Percentiles rank a stretch among this genome's conserved stretches.
These are phyloP conservation scores for Andrena cerasifolii DNA, from an alignment of 1,140 invertebrate genomes.

Conservation along the genomic window DNA sequence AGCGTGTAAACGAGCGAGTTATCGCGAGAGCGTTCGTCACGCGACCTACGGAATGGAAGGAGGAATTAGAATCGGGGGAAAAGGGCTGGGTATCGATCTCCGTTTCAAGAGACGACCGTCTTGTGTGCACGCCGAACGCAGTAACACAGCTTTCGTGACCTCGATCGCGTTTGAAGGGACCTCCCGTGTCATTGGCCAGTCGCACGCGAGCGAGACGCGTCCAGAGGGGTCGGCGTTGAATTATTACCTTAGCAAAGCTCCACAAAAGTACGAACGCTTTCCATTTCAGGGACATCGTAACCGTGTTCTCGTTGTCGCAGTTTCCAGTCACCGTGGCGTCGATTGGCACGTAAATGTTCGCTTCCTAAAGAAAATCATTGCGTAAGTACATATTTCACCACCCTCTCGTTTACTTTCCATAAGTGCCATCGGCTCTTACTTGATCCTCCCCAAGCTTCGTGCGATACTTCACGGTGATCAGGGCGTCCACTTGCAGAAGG, in stretches of 20 bases:
- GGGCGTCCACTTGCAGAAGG: conserved; percentile 85
- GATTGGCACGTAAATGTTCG: conserved; percentile 86
- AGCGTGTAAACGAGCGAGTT: not conserved
- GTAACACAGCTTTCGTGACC: conserved; percentile 10
- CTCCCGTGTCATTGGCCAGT: not conserved
- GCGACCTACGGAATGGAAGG: conserved; percentile 17
- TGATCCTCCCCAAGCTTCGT: conserved; percentile 86
- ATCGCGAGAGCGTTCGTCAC: conserved; percentile 9
- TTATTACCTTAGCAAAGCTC: conserved; percentile 87
- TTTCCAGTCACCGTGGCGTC: conserved; percentile 85
- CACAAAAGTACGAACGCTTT: conserved; percentile 87
- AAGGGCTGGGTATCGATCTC: conserved; percentile 37
- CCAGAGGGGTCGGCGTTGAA: not conserved
- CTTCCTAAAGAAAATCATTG: conserved; percentile 80
- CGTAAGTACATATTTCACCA: too few species aligned
- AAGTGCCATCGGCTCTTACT: conserved; percentile 68
- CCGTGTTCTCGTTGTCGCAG: conserved; percentile 87
- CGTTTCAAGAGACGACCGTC: conserved; percentile 2
- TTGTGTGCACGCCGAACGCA: not conserved
- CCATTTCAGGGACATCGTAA: conserved; percentile 87
- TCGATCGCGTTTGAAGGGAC: not conserved
- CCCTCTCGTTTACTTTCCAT: not conserved
- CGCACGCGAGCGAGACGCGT: not conserved
- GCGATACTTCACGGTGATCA: conserved; percentile 86
- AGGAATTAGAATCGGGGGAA: conserved; percentile 17